These are phyloP conservation scores for Scomber japonicus DNA, from an alignment of 2,113 vertebrate species.

Conservation along the genomic window DNA sequence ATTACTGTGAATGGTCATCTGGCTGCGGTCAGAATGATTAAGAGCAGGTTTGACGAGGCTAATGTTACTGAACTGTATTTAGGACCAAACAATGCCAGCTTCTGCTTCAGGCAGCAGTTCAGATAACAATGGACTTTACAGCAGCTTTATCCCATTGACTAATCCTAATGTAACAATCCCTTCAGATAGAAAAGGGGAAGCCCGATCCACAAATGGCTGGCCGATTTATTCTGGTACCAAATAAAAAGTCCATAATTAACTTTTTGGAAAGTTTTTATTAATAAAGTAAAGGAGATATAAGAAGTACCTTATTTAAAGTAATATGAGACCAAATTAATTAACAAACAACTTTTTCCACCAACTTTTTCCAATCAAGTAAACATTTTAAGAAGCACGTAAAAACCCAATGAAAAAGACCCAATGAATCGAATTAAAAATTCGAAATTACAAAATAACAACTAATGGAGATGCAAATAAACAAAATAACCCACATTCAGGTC, in stretches of 20 bases:
- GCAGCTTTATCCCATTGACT: not conserved
- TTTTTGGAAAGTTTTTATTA: too few species aligned
- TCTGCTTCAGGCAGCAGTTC: not conserved
- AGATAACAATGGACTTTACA: not conserved
- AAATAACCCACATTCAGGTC: too few species aligned
- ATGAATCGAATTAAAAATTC: too few species aligned
- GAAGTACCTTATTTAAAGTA: not conserved
- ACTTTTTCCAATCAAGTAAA: too few species aligned
- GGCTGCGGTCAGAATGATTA: conserved; percentile 33
- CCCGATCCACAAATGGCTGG: not conserved
- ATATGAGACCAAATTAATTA: not conserved
- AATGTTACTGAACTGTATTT: conserved; percentile 1
- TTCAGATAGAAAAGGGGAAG: not conserved
- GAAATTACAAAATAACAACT: too few species aligned
- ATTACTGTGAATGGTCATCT: conserved; percentile 31
- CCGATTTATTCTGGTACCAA: too few species aligned
- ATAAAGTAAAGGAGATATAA: too few species aligned
- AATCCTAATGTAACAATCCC: not conserved
- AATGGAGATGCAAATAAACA: too few species aligned
- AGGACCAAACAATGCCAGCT: not conserved
- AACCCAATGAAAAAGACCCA: too few species aligned
- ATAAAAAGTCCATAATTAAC: too few species aligned
- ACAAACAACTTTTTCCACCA: not conserved
- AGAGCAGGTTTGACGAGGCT: conserved; percentile 19
- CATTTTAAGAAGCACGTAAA: not conserved